Conservation (phyloP, 2,113 vertebrate species). For the Sardina pilchardus region DNA sequence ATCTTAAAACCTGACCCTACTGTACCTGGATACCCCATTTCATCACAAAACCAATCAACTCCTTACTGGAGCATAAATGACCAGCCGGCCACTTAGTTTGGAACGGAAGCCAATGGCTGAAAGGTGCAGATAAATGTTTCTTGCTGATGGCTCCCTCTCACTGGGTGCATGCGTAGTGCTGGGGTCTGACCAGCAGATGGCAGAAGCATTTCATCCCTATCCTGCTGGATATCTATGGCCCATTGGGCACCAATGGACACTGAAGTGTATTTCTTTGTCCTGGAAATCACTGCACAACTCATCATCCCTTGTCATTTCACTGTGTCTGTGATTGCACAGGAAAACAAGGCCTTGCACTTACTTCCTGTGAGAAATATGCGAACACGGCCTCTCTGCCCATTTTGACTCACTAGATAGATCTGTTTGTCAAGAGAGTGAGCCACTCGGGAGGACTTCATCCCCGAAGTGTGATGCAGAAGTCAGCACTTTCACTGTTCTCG, state of each 20-base stretch:
- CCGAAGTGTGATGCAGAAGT: background rate
- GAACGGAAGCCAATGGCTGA: background rate
- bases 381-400: background rate
- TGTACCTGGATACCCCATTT: background rate
- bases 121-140: background rate
- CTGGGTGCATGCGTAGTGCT: background rate
- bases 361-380: background rate
- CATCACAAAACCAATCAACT: background rate
- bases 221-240: background rate
- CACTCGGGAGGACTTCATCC: background rate
- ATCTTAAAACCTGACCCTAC: background rate
- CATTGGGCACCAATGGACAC: background rate
- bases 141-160: background rate
- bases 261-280: background rate
- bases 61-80: background rate
- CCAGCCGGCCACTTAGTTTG: background rate
- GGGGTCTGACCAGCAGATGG: background rate
- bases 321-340: background rate
- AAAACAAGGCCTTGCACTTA: background rate
- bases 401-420: background rate
- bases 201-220: background rate
- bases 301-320: background rate
- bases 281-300: background rate
- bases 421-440: slow-evolving; percentile 2
- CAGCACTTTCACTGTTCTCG: background rate